Base-by-base conservation (phyloP, 2,888 invertebrate genomes). In the Tenthredo amoena region DNA sequence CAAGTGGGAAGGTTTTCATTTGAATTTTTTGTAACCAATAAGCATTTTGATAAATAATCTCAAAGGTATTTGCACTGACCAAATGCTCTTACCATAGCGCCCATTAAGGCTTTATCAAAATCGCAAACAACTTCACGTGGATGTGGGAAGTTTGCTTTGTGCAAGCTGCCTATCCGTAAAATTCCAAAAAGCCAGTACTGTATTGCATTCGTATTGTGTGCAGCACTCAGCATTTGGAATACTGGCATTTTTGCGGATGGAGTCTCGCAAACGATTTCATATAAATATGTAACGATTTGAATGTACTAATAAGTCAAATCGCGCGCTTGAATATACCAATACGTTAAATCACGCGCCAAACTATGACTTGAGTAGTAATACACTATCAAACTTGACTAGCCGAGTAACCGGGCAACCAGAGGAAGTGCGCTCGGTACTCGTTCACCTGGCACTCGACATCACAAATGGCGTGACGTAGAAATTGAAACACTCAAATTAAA, bases 21-120 rank as follows among this genome's bases (percentile, higher is more conserved):
- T 7, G 47, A n/a, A 40, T 74, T 26, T 43, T 2, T n/a, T 0
- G 43, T 18, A 74, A 12, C 18, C 21, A 2, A 31, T 21, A 40
- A 47, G n/a, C 47, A 74, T 74, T 47, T 40, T 31, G 74, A 74
- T 34, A 26, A 47, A 21, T 74, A 74, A 47, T 74, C 43, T 9
- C 74, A 47, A 10, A 43, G 47, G 21, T 74, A 4, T 21, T 43
- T 40, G 26, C 74, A 47, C 9, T 43, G 21, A 34, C 74, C 85
- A 37, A 87, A 87, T n/a, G 85, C 84, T 85, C 77, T 74, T 26
- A 71, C 84, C 34, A 87, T 50, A 15, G 86, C 85, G 40, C 87
- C 87, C 34, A 88, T 50, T 50, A 87, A 62, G 15, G 87, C 88
- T 68, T 85, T 85, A 62, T 87, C 87, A 10, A 87, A 88, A 65